Base-by-base conservation (phyloP, 2,797 vertebrate species). In the Graptemys geographica region DNA sequence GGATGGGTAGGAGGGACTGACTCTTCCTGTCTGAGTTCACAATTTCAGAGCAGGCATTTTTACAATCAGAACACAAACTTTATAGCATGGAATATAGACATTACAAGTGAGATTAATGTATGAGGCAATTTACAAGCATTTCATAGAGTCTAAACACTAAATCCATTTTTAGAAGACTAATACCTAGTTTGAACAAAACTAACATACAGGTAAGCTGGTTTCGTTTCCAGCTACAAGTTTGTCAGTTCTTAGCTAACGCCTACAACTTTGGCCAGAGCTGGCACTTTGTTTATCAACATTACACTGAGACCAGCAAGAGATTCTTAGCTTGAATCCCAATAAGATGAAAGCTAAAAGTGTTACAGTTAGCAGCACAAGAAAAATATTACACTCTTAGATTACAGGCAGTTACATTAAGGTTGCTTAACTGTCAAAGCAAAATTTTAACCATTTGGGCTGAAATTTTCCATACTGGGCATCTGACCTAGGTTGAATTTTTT, bases 331-430 rank as follows among this genome's bases (percentile, higher is more conserved):
- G 83, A 92, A 90, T 69, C 10, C 53, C 65, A 84, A 88, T 41
- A 86, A 89, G 72, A 90, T 41, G 52, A 82, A 94, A 88, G 76
- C 11, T 51, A 18, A 57, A 91, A 90, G 79, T 33, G 12, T 81
- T 44, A 53, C 27, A 52, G 4, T 91, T 89, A 88, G 51, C 62
- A 86, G 28, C 90, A 90, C 84, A 92, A 91, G 83, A 92, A 84
- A 92, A 81, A 83, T 19, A 88, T 95, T 88, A 93, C 81, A 76
- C 87, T 96, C 88, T 65, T 82, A 84, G 62, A 86, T 62, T 81
- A 78, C 47, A 92, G 92, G 83, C 74, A 93, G 89, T 69, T 44
- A 74, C 33, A 69, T 59, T 81, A 80, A 94, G 49, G 86, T 91
- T 88, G 93, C 85, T 72, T 80, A 84, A 86, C 88, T 92, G 82